Percentiles rank a stretch among this genome's conserved stretches.
phyloP scores from a whole-genome alignment of 2,888 invertebrate genomes.

The Phaonia tiefii region DNA sequence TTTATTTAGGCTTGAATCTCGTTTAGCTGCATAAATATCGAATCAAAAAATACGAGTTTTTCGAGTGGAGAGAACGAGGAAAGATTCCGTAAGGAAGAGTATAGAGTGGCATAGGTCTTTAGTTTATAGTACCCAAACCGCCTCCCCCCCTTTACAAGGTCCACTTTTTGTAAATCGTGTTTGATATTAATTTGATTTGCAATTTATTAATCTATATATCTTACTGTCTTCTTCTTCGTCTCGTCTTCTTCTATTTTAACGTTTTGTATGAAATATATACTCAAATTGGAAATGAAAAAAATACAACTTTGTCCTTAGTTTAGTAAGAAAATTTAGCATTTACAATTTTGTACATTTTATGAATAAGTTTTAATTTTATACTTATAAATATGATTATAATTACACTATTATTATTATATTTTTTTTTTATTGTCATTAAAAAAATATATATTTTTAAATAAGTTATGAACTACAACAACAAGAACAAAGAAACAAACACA shows the following conservation, averaged over 20 bases:
- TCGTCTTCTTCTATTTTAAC: slow-evolving; percentile 17
- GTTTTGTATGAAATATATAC: slow-evolving; percentile 38
- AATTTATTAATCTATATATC: too few species aligned
- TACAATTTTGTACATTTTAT: slow-evolving; percentile 66
- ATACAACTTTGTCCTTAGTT: slow-evolving; percentile 57
- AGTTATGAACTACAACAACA: slow-evolving; percentile 60
- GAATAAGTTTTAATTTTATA: slow-evolving; percentile 66
- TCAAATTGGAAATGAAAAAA: slow-evolving; percentile 40
- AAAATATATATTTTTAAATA: slow-evolving; percentile 49
- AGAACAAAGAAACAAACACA: slow-evolving; percentile 28
- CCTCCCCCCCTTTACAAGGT: too few species aligned
- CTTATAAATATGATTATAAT: slow-evolving; percentile 53
- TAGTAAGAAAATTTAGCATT: slow-evolving; percentile 66
- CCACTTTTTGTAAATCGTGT: slow-evolving; percentile 19
- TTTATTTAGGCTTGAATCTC: too few species aligned
- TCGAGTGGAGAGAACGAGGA: background rate
- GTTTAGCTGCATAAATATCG: too few species aligned
- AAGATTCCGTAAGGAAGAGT: background rate
- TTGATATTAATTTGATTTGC: slow-evolving; percentile 25
- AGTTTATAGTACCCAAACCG: background rate
- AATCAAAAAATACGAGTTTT: too few species aligned
- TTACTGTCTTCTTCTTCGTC: slow-evolving; percentile 25
- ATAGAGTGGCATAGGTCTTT: too few species aligned
- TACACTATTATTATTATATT: slow-evolving; percentile 33
- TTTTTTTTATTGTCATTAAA: slow-evolving; percentile 18